Percentiles rank a stretch among this genome's conserved stretches.
Evolutionary conservation across 1,140 invertebrate species (phyloP).

Genomic region (Diorhabda elongata): DNA sequence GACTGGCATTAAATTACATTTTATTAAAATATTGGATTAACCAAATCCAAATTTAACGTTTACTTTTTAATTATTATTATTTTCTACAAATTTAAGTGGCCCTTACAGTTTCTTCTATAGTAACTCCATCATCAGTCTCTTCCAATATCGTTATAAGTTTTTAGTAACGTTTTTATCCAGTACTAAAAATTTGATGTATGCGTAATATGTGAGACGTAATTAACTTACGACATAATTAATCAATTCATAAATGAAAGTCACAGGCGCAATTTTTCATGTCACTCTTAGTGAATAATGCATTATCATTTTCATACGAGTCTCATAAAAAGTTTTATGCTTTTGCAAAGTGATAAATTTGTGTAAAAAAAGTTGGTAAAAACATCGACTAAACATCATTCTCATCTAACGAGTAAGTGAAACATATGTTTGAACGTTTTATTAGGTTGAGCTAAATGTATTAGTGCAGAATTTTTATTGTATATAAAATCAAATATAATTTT

Average conservation of each 20-base stretch:
- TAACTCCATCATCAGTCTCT: not conserved
- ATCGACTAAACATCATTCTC: not conserved
- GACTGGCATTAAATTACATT: too few relatives aligned
- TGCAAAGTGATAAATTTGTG: not conserved
- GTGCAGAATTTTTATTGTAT: too few relatives aligned
- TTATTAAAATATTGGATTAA: too few relatives aligned
- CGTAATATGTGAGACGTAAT: not conserved
- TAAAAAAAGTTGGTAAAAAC: not conserved
- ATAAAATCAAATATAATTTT: too few relatives aligned
- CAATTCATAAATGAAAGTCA: conserved; percentile 1
- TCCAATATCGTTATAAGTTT: not conserved
- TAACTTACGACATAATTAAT: not conserved
- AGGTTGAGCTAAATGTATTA: too few relatives aligned
- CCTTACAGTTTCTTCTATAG: not conserved
- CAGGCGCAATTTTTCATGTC: conserved; percentile 2
- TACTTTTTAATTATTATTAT: too few relatives aligned
- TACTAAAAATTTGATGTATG: not conserved
- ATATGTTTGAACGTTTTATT: not conserved
- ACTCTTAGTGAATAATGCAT: not conserved
- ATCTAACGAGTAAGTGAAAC: not conserved
- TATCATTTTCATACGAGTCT: not conserved
- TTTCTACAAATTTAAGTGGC: too few relatives aligned
- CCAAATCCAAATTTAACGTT: too few relatives aligned
- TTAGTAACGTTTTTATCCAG: not conserved
- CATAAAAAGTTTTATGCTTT: not conserved